Conservation (phyloP, 1,140 invertebrate genomes). For the Drosophila auraria region DNA sequence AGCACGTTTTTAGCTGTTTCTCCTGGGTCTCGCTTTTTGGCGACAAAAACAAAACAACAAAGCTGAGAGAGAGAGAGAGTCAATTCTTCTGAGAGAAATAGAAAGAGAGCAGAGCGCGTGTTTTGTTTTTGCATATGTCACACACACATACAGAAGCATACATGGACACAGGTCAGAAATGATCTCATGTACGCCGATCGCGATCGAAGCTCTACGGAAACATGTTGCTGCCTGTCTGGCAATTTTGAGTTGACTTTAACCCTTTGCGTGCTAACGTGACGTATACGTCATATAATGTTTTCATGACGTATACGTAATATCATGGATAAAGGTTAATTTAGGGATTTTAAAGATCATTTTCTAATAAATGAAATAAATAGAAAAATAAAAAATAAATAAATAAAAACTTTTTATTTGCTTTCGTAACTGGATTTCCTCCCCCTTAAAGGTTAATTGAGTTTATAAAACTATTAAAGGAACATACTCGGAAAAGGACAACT, state of each 20-base stretch:
- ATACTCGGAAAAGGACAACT: too few relatives aligned
- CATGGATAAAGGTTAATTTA: background rate
- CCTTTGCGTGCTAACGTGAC: slow-evolving; percentile 1
- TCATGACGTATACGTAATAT: slow-evolving; percentile 2
- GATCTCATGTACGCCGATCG: slow-evolving; percentile 73
- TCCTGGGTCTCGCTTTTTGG: slow-evolving; percentile 49
- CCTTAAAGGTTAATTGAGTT: too few relatives aligned
- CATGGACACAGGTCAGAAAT: slow-evolving; percentile 54
- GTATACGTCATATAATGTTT: background rate
- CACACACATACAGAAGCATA: slow-evolving; percentile 2
- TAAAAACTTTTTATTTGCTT: too few relatives aligned
- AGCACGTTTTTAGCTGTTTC: slow-evolving; percentile 63
- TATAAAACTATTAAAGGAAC: too few relatives aligned
- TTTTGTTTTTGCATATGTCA: slow-evolving; percentile 75
- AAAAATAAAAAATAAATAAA: too few relatives aligned
- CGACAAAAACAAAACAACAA: slow-evolving; percentile 35
- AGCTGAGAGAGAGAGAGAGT: slow-evolving; percentile 2
- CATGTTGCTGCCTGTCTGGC: slow-evolving; percentile 61
- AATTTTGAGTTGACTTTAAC: slow-evolving; percentile 26
- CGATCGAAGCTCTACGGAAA: slow-evolving; percentile 40
- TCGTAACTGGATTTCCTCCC: too few relatives aligned
- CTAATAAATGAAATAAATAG: too few relatives aligned
- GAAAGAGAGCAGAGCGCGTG: slow-evolving; percentile 33
- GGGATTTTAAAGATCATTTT: too few relatives aligned
- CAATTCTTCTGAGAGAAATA: slow-evolving; percentile 2